phyloP scores from a whole-genome alignment of 2,888 invertebrate genomes.

The Fabriciana adippe region DNA sequence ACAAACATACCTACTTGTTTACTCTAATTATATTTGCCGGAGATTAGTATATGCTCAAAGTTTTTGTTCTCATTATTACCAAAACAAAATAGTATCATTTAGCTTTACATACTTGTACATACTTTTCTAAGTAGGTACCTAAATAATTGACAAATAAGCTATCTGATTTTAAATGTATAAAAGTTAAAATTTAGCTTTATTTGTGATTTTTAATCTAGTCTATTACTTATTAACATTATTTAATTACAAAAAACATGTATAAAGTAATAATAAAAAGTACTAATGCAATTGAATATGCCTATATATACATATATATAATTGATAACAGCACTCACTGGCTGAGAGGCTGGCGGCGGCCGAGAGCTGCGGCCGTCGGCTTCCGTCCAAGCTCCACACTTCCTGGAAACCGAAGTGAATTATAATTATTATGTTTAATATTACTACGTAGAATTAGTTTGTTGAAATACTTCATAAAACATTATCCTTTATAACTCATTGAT shows the following conservation, averaged over 20 bases:
- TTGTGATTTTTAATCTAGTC: neutral
- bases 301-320: neutral
- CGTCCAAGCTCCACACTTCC: slow-evolving; percentile 68
- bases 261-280: neutral
- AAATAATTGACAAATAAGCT: neutral
- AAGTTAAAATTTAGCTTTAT: neutral
- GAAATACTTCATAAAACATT: neutral
- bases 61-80: slow-evolving; percentile 1
- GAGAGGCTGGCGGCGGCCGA: slow-evolving; percentile 87
- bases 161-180: neutral
- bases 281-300: neutral
- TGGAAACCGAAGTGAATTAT: slow-evolving; percentile 49
- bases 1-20: slow-evolving; percentile 5
- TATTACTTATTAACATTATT: no score
- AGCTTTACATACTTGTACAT: no score
- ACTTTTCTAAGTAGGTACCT: no score
- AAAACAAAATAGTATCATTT: no score
- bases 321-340: slow-evolving; percentile 84
- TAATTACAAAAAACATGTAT: neutral
- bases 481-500: neutral
- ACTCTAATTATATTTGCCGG: neutral
- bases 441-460: neutral
- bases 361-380: slow-evolving; percentile 74
- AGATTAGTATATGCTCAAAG: slow-evolving; percentile 12
- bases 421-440: slow-evolving; percentile 6